Percentiles rank a stretch among this genome's conserved stretches.
phyloP scores from a whole-genome alignment of 1,140 invertebrate genomes.

The Heliothis subflexa region DNA sequence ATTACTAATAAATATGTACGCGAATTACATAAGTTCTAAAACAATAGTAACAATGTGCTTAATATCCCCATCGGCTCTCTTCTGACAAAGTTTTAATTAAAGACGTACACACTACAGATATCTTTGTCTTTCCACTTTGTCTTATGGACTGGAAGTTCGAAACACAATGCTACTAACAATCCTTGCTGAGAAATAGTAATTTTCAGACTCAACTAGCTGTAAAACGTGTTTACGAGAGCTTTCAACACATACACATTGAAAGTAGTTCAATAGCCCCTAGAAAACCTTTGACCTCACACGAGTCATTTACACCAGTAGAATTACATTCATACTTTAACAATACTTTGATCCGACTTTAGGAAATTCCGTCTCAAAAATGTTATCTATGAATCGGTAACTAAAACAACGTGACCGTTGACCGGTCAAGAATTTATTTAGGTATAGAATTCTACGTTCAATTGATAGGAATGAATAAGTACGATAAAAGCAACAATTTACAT shows the following conservation, averaged over 20 bases:
- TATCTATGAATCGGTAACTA: not conserved
- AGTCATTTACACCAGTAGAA: not conserved
- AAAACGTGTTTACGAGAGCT: constrained; percentile 11
- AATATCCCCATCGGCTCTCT: constrained; percentile 5
- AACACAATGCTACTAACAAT: not conserved
- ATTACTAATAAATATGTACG: constrained; percentile 34
- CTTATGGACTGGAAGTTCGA: constrained; percentile 47
- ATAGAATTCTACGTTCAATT: constrained; percentile 2
- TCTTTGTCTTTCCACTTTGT: constrained; percentile 52
- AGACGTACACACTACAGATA: constrained; percentile 56
- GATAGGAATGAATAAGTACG: no score
- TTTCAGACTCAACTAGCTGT: constrained; percentile 11
- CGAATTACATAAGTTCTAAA: constrained; percentile 33
- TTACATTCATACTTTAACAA: not conserved
- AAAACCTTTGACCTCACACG: not conserved
- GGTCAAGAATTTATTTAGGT: not conserved
- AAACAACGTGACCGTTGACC: not conserved
- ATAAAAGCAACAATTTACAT: not conserved
- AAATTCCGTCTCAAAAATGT: not conserved
- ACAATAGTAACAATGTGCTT: constrained; percentile 32
- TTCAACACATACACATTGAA: not conserved
- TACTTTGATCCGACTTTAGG: not conserved
- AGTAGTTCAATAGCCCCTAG: not conserved
- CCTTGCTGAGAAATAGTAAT: constrained; percentile 8
- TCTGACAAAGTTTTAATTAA: constrained; percentile 76